Conservation (phyloP, 2,113 vertebrate genomes). For the Geococcyx californianus region DNA sequence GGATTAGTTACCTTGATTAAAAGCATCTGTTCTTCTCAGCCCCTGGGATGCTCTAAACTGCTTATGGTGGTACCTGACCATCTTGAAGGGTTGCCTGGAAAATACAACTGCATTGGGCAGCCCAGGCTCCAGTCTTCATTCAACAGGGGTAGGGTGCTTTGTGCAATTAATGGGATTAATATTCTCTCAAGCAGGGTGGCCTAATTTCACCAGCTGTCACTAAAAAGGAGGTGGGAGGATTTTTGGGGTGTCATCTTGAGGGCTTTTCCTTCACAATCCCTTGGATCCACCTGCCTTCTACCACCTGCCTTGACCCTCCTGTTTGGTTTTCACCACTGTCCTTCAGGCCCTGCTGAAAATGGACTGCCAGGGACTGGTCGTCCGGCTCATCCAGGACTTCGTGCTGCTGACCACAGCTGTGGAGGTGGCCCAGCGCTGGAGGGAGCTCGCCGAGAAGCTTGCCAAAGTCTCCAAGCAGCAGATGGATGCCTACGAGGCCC, state of each 20-base stretch:
- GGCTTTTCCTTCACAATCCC: neutral
- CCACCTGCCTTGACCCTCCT: neutral
- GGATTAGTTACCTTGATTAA: neutral
- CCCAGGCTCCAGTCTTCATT: neutral
- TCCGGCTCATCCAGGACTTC: conserved; percentile 92
- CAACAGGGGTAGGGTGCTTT: rapidly evolving
- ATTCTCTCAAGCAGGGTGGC: neutral
- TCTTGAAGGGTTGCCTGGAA: neutral
- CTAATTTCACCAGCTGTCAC: neutral
- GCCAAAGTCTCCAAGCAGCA: conserved; percentile 91
- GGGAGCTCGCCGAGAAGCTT: conserved; percentile 93
- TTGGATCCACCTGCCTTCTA: too few species aligned
- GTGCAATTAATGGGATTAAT: neutral
- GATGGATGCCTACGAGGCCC: conserved; percentile 96
- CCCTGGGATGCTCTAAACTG: neutral
- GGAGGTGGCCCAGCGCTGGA: conserved; percentile 92
- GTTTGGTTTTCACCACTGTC: neutral
- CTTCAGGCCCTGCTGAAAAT: conserved; percentile 91
- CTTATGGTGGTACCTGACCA: neutral
- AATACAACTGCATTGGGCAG: neutral
- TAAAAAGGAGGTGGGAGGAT: neutral
- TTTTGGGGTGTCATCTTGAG: neutral
- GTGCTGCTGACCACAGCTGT: conserved; percentile 95
- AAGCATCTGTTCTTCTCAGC: neutral
- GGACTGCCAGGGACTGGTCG: conserved; percentile 96